Evolutionary conservation across 92 coral and sea anemone species (phyloP).

Genomic region (Epizoanthus ramosus): DNA sequence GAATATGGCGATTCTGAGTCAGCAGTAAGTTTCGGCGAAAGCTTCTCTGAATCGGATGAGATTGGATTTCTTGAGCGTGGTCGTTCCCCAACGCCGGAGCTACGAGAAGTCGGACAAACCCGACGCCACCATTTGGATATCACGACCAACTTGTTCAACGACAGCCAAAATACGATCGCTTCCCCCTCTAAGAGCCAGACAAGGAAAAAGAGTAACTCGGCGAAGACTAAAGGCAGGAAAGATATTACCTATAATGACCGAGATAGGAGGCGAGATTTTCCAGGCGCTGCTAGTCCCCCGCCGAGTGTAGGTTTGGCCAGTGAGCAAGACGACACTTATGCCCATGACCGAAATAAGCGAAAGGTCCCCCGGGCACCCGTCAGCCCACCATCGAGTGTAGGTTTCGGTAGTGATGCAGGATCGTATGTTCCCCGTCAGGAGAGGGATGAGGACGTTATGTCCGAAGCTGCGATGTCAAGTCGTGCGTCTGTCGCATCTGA

Average conservation of each 20-base stretch:
- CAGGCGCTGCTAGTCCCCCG: conserved; percentile 44
- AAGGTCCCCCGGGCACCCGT: conserved; percentile 12
- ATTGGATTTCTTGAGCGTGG: conserved; percentile 85
- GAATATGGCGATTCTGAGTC: conserved; percentile 56
- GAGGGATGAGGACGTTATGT: conserved; percentile 82
- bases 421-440: conserved; percentile 37
- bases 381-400: conserved; percentile 34
- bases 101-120: conserved; percentile 78
- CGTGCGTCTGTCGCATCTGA: conserved; percentile 84
- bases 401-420: conserved; percentile 38
- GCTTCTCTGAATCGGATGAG: conserved; percentile 50
- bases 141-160: conserved; percentile 81
- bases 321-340: conserved; percentile 54
- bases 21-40: conserved; percentile 48
- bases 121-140: conserved; percentile 95
- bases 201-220: conserved; percentile 31
- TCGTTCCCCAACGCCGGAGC: conserved; percentile 97
- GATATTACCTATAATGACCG: not conserved
- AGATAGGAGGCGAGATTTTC: not conserved
- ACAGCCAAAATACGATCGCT: conserved; percentile 65
- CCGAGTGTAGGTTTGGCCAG: conserved; percentile 46
- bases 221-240: conserved; percentile 27
- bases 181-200: conserved; percentile 47
- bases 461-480: conserved; percentile 84
- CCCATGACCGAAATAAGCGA: conserved; percentile 21